Conservation (phyloP, 2,797 vertebrate species). For the Acanthornis magna region DNA sequence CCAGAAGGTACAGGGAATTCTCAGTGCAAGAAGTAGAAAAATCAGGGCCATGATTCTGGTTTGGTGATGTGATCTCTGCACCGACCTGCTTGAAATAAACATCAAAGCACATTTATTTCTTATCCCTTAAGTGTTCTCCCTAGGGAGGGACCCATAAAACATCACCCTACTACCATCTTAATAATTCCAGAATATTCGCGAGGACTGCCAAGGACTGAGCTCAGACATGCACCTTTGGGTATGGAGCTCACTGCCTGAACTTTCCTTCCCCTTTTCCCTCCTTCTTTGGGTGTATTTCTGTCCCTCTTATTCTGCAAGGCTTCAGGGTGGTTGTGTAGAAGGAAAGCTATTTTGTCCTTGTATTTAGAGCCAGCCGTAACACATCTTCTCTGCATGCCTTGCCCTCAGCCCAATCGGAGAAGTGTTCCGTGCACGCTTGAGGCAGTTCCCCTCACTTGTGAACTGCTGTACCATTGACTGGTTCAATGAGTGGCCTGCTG, state of each 20-base stretch:
- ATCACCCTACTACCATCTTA: neutral
- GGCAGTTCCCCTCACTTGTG: constrained; percentile 92
- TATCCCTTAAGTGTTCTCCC: neutral
- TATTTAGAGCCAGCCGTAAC: neutral
- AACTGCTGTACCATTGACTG: constrained; percentile 95
- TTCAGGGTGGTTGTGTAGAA: neutral
- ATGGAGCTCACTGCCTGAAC: neutral
- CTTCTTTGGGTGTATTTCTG: neutral
- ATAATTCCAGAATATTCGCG: neutral
- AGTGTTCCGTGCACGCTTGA: constrained; percentile 85
- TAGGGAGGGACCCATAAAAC: neutral
- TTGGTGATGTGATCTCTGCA: neutral
- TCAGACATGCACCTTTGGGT: neutral
- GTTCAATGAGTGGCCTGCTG: constrained; percentile 92
- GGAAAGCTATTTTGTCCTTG: neutral
- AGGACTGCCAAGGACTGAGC: neutral
- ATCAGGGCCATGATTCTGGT: neutral
- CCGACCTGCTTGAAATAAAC: neutral
- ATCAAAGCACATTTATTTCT: neutral
- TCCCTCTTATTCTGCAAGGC: neutral
- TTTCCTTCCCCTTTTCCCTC: neutral
- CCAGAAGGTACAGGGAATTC: neutral
- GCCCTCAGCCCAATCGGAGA: constrained; percentile 88
- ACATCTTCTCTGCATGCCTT: neutral
- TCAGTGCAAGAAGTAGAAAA: neutral